Evolutionary conservation across 1,140 invertebrate species (phyloP), one percentile per base, ranked within the genome.

Genomic region (Dreissena polymorpha): DNA sequence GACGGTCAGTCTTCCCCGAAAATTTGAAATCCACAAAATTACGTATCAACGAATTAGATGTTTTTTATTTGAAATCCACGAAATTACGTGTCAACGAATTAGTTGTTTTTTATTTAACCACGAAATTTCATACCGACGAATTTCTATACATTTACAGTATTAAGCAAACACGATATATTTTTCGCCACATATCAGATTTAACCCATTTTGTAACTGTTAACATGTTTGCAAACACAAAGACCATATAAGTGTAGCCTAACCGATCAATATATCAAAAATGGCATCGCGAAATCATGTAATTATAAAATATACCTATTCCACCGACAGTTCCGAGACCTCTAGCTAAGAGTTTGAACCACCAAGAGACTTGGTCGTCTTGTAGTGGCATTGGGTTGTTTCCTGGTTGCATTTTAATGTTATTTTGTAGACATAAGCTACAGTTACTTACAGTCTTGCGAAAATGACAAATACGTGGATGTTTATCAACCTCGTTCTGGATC

Each of bases 271-370:
- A 65, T n/a, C 49, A 25, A 68, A 53, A 73, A 81, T 71, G 64
- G 18, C 7, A 21, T 74, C 72, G 71, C 63, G 72, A 72, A 72
- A 72, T 60, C 69, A 29, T 21, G 50, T 72, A 39, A 60, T 65
- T 70, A 60, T 39, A 39, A 39, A 39, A 39, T 39, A 39, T 77
- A 89, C 88, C 85, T 5, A 87, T 25, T 13, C 88, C 88, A 23
- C 85, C 88, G 14, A 86, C 63, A 39, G 87, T 83, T 53, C 86
- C 87, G 13, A 80, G 64, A 7, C 80, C 85, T 72, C 78, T 79
- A 0, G 86, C 80, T 18, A 87, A 27, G 25, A 89, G 82, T 81
- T 87, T 89, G 53, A 84, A 89, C 88, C 88, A 89, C 88, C 88
- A 89, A 3, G 88, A 78, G 6, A 86, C 83, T 39, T 86, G 86